phyloP scores from a whole-genome alignment of 1,140 invertebrate genomes.

The Drosophila lini region DNA sequence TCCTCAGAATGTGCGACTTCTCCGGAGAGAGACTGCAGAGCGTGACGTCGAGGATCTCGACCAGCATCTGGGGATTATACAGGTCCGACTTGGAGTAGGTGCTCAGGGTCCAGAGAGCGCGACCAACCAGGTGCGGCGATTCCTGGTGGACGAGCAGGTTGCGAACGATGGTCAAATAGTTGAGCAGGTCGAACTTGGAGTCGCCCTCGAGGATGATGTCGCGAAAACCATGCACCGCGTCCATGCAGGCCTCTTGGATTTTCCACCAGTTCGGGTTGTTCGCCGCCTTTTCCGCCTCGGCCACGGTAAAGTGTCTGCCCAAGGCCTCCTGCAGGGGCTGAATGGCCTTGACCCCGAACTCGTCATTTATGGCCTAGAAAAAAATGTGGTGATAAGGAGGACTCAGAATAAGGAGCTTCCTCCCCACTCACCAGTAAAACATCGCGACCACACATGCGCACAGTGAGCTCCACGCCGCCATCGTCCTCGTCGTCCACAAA shows the following conservation, averaged over 20 bases:
- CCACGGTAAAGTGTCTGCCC: constrained; percentile 88
- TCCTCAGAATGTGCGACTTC: constrained; percentile 73
- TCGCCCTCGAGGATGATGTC: constrained; percentile 86
- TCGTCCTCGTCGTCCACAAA: constrained; percentile 93
- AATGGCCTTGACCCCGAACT: constrained; percentile 87
- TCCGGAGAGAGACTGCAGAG: constrained; percentile 73
- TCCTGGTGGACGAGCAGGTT: constrained; percentile 76
- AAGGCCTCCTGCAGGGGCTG: constrained; percentile 88
- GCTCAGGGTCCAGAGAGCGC: constrained; percentile 90
- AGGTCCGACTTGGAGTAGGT: constrained; percentile 86
- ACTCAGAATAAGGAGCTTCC: not conserved
- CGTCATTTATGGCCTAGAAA: constrained; percentile 86
- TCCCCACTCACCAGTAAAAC: constrained; percentile 85
- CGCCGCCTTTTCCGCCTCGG: constrained; percentile 85
- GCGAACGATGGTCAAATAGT: constrained; percentile 87
- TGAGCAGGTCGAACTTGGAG: constrained; percentile 88
- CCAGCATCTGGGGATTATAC: constrained; percentile 77
- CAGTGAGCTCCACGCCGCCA: constrained; percentile 88
- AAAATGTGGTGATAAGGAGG: too few species aligned
- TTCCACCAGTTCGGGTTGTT: constrained; percentile 90
- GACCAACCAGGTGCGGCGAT: constrained; percentile 88
- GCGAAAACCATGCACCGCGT: constrained; percentile 87
- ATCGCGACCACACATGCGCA: constrained; percentile 91
- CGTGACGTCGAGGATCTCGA: constrained; percentile 73
- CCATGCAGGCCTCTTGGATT: constrained; percentile 90